Evolutionary conservation across 2,113 vertebrate genomes (phyloP).

Genomic region (Lepus timidus): DNA sequence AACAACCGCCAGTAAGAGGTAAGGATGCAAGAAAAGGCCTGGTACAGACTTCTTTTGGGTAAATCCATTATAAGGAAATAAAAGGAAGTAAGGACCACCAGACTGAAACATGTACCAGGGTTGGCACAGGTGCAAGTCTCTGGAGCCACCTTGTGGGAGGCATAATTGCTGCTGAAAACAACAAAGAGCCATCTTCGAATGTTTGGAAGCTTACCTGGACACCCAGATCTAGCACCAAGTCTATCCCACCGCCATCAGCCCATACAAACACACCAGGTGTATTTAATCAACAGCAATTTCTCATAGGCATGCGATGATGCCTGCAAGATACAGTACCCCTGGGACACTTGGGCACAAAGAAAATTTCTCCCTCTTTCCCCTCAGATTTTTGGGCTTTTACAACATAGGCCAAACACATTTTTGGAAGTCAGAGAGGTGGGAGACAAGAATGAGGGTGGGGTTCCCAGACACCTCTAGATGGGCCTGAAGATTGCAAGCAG

Average conservation of each 20-base stretch:
- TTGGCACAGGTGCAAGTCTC: background rate
- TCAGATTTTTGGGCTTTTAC: background rate
- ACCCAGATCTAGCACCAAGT: background rate
- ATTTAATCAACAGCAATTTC: slow-evolving; percentile 14
- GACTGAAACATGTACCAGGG: background rate
- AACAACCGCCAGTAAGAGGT: background rate
- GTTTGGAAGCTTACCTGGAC: background rate
- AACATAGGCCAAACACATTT: background rate
- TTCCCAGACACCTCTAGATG: background rate
- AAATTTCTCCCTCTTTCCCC: background rate
- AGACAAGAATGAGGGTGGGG: background rate
- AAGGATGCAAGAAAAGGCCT: background rate
- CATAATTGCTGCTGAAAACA: background rate
- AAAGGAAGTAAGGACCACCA: background rate
- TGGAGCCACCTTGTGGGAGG: background rate
- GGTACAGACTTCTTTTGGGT: background rate
- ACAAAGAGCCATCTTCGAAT: background rate
- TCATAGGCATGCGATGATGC: background rate
- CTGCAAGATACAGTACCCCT: background rate
- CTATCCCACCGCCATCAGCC: background rate
- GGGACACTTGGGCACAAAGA: background rate
- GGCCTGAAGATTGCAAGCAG: background rate
- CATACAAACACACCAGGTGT: too few relatives aligned
- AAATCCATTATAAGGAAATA: background rate
- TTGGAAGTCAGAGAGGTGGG: background rate